phyloP scores from a whole-genome alignment of 2,888 invertebrate species.

The Thumatha senex region DNA sequence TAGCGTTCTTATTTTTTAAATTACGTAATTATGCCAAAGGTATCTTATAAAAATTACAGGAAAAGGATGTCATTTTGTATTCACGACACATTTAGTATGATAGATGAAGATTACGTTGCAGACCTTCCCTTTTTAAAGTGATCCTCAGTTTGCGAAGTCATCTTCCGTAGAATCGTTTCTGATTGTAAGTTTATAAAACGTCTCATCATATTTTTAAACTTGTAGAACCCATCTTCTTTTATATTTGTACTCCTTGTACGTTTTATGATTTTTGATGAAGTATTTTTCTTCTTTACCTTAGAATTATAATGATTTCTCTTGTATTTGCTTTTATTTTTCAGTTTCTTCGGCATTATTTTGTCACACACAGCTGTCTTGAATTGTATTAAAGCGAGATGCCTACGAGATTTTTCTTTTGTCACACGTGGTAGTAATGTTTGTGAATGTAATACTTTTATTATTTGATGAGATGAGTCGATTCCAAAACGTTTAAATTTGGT shows the following conservation, averaged over 20 bases:
- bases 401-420: constrained; percentile 39
- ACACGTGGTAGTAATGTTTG: constrained; percentile 4
- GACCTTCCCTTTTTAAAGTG: constrained; percentile 41
- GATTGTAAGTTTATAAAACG: constrained; percentile 47
- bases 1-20: no score
- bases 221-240: constrained; percentile 63
- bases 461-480: no score
- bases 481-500: no score
- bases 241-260: constrained; percentile 51
- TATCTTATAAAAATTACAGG: constrained; percentile 19
- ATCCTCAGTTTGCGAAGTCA: constrained; percentile 40
- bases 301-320: constrained; percentile 34
- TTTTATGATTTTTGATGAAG: constrained; percentile 15
- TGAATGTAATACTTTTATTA: no score
- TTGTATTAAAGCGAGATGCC: constrained; percentile 34
- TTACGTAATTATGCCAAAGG: constrained; percentile 1
- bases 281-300: constrained; percentile 29
- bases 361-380: constrained; percentile 10
- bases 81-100: constrained; percentile 38
- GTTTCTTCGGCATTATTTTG: constrained; percentile 44
- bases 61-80: constrained; percentile 16
- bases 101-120: constrained; percentile 47
- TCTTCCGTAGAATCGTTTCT: constrained; percentile 26
- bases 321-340: constrained; percentile 40
- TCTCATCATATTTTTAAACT: constrained; percentile 56